Evolutionary conservation across 2,888 invertebrate species (phyloP).

Genomic region (Pheosia gnoma): DNA sequence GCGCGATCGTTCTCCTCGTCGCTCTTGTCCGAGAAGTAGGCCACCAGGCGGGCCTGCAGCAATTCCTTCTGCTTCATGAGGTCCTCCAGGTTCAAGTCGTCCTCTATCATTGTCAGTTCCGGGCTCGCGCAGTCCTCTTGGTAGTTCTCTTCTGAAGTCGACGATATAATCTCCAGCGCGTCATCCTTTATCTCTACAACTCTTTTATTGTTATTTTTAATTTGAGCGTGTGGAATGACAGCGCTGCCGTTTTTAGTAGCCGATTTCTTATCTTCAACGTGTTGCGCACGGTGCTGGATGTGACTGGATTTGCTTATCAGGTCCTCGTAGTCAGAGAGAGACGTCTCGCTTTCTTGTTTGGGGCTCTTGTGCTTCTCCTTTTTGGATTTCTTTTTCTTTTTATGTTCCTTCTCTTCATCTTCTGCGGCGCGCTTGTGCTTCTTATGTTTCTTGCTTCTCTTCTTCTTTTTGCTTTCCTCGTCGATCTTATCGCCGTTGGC

Average conservation of each 20-base stretch:
- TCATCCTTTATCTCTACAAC: slow-evolving; percentile 39
- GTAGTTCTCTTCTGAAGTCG: slow-evolving; percentile 86
- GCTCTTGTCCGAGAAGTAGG: slow-evolving; percentile 88
- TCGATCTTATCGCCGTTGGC: slow-evolving; percentile 52
- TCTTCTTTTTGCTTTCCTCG: slow-evolving; percentile 75
- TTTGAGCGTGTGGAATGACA: slow-evolving; percentile 30
- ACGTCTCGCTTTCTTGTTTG: slow-evolving; percentile 69
- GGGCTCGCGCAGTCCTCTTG: slow-evolving; percentile 88
- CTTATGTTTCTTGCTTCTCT: slow-evolving; percentile 85
- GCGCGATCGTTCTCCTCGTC: slow-evolving; percentile 70
- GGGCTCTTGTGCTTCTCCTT: slow-evolving; percentile 83
- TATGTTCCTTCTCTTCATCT: slow-evolving; percentile 75
- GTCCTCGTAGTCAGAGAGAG: slow-evolving; percentile 69
- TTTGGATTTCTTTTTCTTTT: slow-evolving; percentile 83
- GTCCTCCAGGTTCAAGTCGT: slow-evolving; percentile 94
- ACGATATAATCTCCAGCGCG: slow-evolving; percentile 86
- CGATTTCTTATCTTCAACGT: slow-evolving; percentile 26
- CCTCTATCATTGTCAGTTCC: slow-evolving; percentile 90
- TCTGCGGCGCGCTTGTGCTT: slow-evolving; percentile 87
- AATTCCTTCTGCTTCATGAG: slow-evolving; percentile 94
- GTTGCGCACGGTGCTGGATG: slow-evolving; percentile 25
- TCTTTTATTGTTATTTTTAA: slow-evolving; percentile 35
- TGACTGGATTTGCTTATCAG: slow-evolving; percentile 68
- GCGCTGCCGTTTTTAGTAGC: slow-evolving; percentile 61
- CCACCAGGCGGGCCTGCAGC: slow-evolving; percentile 90